phyloP scores from a whole-genome alignment of 2,797 vertebrate genomes.

The Protosalanx chinensis region DNA sequence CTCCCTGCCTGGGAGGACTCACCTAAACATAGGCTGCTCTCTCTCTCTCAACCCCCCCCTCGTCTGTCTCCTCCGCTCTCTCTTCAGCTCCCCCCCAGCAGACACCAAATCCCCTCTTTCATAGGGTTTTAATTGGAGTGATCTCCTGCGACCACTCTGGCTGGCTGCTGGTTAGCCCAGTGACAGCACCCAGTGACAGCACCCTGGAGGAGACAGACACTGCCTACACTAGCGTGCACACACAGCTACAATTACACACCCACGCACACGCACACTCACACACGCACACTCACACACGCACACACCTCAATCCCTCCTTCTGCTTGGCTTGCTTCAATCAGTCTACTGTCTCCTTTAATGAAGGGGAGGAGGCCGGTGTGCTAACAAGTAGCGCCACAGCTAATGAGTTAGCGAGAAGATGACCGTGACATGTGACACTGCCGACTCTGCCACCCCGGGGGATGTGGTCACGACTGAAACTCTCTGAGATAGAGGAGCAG shows the following conservation, averaged over 20 bases:
- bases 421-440: slow-evolving; percentile 29
- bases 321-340: slow-evolving; percentile 37
- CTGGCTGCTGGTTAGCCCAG: slow-evolving; percentile 39
- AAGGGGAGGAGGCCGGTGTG: slow-evolving; percentile 13
- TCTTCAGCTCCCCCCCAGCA: slow-evolving; percentile 2
- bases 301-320: slow-evolving; percentile 2
- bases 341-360: slow-evolving; percentile 34
- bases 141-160: slow-evolving; percentile 34
- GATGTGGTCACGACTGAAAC: neutral
- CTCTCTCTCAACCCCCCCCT: slow-evolving; percentile 3
- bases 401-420: slow-evolving; percentile 38
- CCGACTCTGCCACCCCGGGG: slow-evolving; percentile 10
- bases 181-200: slow-evolving; percentile 20
- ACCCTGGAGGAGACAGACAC: slow-evolving; percentile 5
- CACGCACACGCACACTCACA: slow-evolving; percentile 10
- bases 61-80: neutral
- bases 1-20: slow-evolving; percentile 12
- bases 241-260: neutral
- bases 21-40: slow-evolving; percentile 11
- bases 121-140: slow-evolving; percentile 54
- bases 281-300: slow-evolving; percentile 11
- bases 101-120: slow-evolving; percentile 29
- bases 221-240: neutral
- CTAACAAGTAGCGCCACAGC: slow-evolving; percentile 31
- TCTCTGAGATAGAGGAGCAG: neutral